Evolutionary conservation across 2,888 invertebrate species (phyloP).

Genomic region (Phalera bucephala): DNA sequence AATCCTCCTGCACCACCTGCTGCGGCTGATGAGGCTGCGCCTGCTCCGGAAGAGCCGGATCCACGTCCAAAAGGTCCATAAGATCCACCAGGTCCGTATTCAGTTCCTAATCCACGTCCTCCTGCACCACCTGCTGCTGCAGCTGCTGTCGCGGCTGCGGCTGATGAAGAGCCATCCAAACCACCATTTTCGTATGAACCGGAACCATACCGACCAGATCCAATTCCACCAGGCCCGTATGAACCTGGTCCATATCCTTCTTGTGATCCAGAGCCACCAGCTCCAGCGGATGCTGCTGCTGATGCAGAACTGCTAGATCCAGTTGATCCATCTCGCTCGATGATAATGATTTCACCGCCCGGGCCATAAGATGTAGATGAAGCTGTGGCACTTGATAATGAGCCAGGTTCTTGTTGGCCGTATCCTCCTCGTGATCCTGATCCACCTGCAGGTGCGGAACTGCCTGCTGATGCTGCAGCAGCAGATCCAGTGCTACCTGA

Average conservation of each 20-base stretch:
- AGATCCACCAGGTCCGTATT: background rate
- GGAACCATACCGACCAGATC: no score
- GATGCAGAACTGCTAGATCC: background rate
- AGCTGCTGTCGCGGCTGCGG: background rate
- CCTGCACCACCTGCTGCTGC: constrained; percentile 2
- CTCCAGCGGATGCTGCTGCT: no score
- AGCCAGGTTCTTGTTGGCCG: no score
- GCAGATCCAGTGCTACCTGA: background rate
- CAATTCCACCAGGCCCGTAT: background rate
- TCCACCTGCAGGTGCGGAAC: background rate
- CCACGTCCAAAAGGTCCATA: no score
- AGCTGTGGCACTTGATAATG: no score
- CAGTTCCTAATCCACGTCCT: background rate
- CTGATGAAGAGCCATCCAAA: background rate
- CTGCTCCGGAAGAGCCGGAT: no score
- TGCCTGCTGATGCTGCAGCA: no score
- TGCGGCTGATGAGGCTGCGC: background rate
- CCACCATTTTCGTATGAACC: no score
- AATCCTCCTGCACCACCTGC: background rate
- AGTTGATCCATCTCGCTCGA: background rate
- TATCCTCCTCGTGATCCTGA: no score
- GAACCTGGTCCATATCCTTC: constrained; percentile 1
- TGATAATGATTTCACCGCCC: background rate
- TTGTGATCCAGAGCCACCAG: background rate
- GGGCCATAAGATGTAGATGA: no score